Percentiles rank a stretch among this genome's conserved stretches.
Conservation (phyloP, 2,888 invertebrate species). For the Apocheima hispidaria region DNA sequence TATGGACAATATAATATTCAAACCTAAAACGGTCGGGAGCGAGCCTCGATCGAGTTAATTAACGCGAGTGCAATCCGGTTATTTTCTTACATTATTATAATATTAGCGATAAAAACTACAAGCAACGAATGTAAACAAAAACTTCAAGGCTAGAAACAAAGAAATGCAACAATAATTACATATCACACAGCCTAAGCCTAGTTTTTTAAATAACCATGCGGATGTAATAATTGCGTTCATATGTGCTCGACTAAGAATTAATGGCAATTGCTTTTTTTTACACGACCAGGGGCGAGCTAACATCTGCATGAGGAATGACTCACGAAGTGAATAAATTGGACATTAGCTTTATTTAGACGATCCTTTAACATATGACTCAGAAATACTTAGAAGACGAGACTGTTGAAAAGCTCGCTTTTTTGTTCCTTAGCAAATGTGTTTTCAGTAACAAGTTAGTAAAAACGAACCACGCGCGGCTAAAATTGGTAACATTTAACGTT, state of each 20-base stretch:
- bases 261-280: slow-evolving; percentile 39
- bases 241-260: slow-evolving; percentile 35
- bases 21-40: too few species aligned
- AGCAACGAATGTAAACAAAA: not conserved
- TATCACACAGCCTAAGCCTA: slow-evolving; percentile 26
- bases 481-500: not conserved
- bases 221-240: slow-evolving; percentile 37
- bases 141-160: slow-evolving; percentile 2
- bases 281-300: slow-evolving; percentile 32
- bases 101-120: not conserved
- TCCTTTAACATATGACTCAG: slow-evolving; percentile 30
- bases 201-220: slow-evolving; percentile 37
- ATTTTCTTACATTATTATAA: not conserved
- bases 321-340: slow-evolving; percentile 35
- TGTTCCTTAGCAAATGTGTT: slow-evolving; percentile 2
- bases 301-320: slow-evolving; percentile 41
- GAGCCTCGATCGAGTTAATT: too few species aligned
- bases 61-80: too few species aligned
- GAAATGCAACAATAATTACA: not conserved
- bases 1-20: too few species aligned
- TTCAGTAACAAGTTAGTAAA: not conserved
- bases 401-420: not conserved
- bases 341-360: slow-evolving; percentile 33
- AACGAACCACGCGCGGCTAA: not conserved
- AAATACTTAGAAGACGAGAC: slow-evolving; percentile 21